Evolutionary conservation across 2,113 vertebrate genomes (phyloP), one percentile per base, ranked within the genome.

Genomic region (Sebastes schlegelii): DNA sequence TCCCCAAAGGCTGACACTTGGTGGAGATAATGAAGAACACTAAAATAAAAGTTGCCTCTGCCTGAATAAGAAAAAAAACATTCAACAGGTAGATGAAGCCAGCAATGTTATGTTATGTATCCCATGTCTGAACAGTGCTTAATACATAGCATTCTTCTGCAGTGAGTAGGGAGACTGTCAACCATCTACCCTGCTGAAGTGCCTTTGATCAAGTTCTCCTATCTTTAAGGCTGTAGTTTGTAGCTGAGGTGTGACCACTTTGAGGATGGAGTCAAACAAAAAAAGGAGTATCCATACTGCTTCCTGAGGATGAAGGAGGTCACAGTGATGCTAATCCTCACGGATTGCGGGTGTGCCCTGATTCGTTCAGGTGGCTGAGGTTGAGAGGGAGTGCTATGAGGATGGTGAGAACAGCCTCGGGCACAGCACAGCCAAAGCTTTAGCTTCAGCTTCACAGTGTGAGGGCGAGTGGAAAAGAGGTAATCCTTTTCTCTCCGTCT

Each of bases 311-410:
- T 7, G 23, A 52, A 43, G 43, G 70, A 46, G 46, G 49, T 43
- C 75, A 71, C 1, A 21, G 13, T 26, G 23, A 42, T 60, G 17
- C 26, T 51, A 65, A 51, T 26, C 52, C 54, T 67, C 34, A 12
- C 5, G 9, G 9, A 14, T 0, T 23, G 49, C 58, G 26, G 82
- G 55, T 21, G 34, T 6, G 10, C 61, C 67, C 21, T 14, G 54
- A 67, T 84, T 73, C 1, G 62, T 61, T 84, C 40, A 14, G 34
- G 19, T 60, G 74, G 11, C n/a, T 1, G 48, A 67, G 78, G 43
- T n/a, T 54, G 12, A 69, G 55, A 80, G 21, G 23, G 58, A 54
- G 72, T 0, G 34, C 64, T 79, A 12, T 1, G 57, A 64, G 64
- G 71, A 64, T 4, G 66, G 26, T 2, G 60, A 63, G 57, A 45